Conservation (phyloP, 2,888 invertebrate genomes). For the Cataglyphis livida region DNA sequence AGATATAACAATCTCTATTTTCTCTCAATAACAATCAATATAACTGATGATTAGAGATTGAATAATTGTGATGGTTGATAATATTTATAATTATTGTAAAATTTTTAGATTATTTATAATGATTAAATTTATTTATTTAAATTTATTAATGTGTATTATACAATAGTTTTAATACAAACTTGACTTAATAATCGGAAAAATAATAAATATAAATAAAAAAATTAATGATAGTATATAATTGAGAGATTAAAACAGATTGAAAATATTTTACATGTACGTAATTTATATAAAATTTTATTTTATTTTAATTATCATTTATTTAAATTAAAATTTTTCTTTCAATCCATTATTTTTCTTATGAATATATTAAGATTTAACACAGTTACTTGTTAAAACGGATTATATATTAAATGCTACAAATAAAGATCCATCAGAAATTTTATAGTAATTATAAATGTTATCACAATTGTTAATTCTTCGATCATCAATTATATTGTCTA, state of each 20-base stretch:
- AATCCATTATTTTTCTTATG: neutral
- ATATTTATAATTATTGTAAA: neutral
- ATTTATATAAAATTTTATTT: neutral
- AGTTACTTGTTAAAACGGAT: neutral
- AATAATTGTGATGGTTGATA: neutral
- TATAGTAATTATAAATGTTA: neutral
- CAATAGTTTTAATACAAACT: neutral
- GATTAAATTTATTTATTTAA: conserved; percentile 7
- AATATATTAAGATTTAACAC: neutral
- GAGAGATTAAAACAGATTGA: neutral
- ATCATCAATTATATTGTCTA: neutral
- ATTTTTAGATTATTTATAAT: neutral
- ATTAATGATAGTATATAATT: neutral
- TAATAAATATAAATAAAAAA: neutral
- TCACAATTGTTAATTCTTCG: neutral
- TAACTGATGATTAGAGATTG: neutral
- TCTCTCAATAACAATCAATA: neutral
- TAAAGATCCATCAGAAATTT: neutral
- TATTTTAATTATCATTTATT: neutral
- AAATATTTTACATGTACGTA: neutral
- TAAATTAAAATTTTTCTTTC: neutral
- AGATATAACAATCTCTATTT: neutral
- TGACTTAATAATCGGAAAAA: neutral
- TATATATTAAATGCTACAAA: neutral
- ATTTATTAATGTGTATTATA: neutral